Evolutionary conservation across 2,888 invertebrate genomes (phyloP).

Genomic region (Xanthia togata): DNA sequence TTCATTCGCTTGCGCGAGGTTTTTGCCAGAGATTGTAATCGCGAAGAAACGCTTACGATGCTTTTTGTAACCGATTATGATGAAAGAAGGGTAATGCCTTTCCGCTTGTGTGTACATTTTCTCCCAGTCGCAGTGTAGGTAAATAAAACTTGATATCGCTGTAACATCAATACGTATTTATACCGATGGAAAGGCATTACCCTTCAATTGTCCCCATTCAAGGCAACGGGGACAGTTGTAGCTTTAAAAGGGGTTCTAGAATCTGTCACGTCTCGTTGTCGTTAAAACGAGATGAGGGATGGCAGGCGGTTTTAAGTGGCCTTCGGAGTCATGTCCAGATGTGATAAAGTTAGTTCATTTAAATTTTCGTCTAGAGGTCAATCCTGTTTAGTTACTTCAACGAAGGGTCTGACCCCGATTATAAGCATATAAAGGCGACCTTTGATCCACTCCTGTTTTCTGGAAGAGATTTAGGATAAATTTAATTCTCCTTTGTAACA

Average conservation of each 20-base stretch:
- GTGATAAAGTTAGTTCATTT: not conserved
- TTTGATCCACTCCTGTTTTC: constrained; percentile 7
- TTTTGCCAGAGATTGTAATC: constrained; percentile 35
- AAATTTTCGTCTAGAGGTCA: constrained; percentile 10
- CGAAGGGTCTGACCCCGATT: not conserved
- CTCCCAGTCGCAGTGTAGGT: not conserved
- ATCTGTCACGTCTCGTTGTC: constrained; percentile 11
- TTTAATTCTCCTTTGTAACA: constrained; percentile 5
- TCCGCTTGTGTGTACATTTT: constrained; percentile 13
- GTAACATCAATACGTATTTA: constrained; percentile 3
- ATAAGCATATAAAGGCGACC: constrained; percentile 3
- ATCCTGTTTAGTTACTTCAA: not conserved
- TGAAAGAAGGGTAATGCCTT: constrained; percentile 24
- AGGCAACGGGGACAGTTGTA: not conserved
- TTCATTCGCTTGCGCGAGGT: constrained; percentile 18
- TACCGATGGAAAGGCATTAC: not conserved
- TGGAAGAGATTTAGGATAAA: constrained; percentile 8
- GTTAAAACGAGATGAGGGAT: constrained; percentile 15
- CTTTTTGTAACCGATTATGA: constrained; percentile 30
- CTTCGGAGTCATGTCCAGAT: constrained; percentile 2
- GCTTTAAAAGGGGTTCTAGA: constrained; percentile 9
- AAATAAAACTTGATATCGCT: constrained; percentile 4
- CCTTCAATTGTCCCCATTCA: no score
- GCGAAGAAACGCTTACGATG: constrained; percentile 22
- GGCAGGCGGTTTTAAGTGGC: not conserved